These are phyloP conservation scores for Stegostoma tigrinum DNA, from an alignment of 2,113 vertebrate species.

Conservation along the genomic window DNA sequence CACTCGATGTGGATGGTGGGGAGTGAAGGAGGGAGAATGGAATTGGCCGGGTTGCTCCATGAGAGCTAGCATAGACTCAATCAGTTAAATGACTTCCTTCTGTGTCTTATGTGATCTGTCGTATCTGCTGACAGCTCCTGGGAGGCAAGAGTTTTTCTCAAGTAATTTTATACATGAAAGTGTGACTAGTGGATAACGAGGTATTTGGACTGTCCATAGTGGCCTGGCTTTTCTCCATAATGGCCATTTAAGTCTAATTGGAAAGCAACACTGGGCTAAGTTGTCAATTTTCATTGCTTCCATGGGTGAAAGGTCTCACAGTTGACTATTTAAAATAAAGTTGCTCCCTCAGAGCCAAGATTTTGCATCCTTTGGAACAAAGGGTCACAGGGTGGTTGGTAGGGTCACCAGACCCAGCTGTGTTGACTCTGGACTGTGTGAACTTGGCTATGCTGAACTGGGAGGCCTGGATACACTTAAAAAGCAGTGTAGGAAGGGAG, in stretches of 20 bases:
- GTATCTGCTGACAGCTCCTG: not conserved
- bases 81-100: not conserved
- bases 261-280: not conserved
- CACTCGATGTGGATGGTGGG: not conserved
- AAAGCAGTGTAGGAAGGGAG: not conserved
- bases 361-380: not conserved
- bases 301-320: not conserved
- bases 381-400: not conserved
- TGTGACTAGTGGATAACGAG: not conserved
- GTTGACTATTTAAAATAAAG: not conserved
- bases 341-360: not conserved
- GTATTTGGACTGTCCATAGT: not conserved
- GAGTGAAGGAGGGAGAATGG: not conserved
- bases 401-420: no score
- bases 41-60: not conserved
- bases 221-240: not conserved
- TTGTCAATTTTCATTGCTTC: not conserved
- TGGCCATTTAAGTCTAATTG: not conserved
- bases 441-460: not conserved
- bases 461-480: not conserved
- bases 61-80: not conserved
- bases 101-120: not conserved
- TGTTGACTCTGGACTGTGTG: not conserved
- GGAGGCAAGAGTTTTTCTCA: not conserved
- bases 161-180: not conserved